Percentiles rank a stretch among this genome's conserved stretches.
phyloP scores from a whole-genome alignment of 1,140 invertebrate genomes.

The Trichonephila clavata region DNA sequence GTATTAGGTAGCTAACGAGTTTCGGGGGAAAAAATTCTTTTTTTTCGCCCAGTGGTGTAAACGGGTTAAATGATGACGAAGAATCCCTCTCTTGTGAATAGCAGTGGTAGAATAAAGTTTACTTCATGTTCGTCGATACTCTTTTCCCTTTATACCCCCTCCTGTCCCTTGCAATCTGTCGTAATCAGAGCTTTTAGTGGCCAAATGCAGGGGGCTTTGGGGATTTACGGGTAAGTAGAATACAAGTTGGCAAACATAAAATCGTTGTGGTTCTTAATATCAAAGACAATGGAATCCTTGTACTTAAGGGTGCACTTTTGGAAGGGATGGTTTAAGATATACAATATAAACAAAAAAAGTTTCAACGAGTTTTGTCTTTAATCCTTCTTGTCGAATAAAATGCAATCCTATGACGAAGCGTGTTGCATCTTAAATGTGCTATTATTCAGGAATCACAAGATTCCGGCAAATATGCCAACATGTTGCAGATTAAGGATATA shows the following conservation, averaged over 20 bases:
- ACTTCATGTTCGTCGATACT: background rate
- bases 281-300: too few species aligned
- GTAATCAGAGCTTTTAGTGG: constrained; percentile 13
- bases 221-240: background rate
- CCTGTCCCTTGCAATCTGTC: background rate
- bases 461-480: too few species aligned
- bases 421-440: too few species aligned
- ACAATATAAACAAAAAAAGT: too few species aligned
- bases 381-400: too few species aligned
- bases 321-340: too few species aligned
- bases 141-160: background rate
- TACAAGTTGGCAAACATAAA: background rate
- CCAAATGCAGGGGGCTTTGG: background rate
- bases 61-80: constrained; percentile 44
- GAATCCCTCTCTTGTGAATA: background rate
- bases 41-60: background rate
- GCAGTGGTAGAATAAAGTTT: background rate
- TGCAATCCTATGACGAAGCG: too few species aligned
- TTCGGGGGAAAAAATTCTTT: background rate
- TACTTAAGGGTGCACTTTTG: too few species aligned
- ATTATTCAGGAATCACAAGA: too few species aligned
- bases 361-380: too few species aligned
- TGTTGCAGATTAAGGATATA: too few species aligned
- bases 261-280: background rate
- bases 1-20: constrained; percentile 69